Evolutionary conservation across 1,140 invertebrate genomes (phyloP), one percentile per base, ranked within the genome.

Genomic region (Aphaenogaster rudis): DNA sequence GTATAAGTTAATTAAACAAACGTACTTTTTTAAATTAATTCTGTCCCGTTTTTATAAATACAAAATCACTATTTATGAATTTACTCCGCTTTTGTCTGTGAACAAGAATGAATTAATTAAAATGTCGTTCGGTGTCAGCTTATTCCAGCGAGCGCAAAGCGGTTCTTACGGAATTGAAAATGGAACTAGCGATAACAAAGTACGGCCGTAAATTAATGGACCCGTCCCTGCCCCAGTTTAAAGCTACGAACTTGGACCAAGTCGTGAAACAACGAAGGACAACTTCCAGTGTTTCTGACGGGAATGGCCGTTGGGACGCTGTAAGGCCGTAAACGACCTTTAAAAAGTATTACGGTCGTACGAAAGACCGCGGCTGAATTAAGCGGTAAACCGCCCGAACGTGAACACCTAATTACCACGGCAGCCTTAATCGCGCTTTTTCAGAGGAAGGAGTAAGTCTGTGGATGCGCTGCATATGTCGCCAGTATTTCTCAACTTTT

Each of bases 161-260:
- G 39, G 52, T 63, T 63, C 9, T n/a, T n/a, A 63, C 54, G 67
- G 71, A 57, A 76, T 69, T 71, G 78, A 90, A 93, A 94, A 94
- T 93, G 93, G 92, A 93, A 94, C 92, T 90, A 91, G 80, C 86
- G 92, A 93, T 93, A 93, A 93, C 92, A 92, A 54, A 92, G 89
- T 89, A 87, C 72, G 87, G 74, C 77, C 89, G 92, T 94, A 94
- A 95, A 95, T 95, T 94, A 94, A 91, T 90, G 91, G 88, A 90
- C 87, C 81, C 77, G 81, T 91, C 88, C 89, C 90, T 91, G 87
- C 80, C 91, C 88, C 91, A 92, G 92, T 92, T 28, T 90, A 69
- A 86, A 90, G 90, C 90, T 67, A 79, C 90, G 91, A 92, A 94
- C 92, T 94, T 92, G 89, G 90, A 78, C 85, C 67, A 90, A 92